Evolutionary conservation across 1,140 invertebrate species (phyloP), one percentile per base, ranked within the genome.

Genomic region (Hypothenemus hampei): DNA sequence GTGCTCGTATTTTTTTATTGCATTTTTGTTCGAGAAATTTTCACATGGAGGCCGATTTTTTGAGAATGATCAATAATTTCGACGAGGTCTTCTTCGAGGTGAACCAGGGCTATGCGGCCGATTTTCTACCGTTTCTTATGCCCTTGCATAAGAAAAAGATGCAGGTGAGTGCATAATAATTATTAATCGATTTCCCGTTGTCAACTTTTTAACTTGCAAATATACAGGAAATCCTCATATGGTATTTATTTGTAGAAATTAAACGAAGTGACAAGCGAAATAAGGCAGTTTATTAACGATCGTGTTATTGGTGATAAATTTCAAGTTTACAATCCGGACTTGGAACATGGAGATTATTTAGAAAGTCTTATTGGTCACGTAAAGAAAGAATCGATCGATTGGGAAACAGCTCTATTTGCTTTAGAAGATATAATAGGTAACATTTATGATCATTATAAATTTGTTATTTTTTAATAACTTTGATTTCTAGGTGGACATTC

Each of bases 21-120:
- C 92, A 91, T 69, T 89, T 94, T 74, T 91, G 88, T 72, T 84
- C 82, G 50, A 76, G 75, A 6, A 72, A 81, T 1, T 91, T 90
- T 63, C 75, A 80, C 3, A 73, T 79, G 13, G 79, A 93, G 61
- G 3, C 46, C 0, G 75, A 77, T 0, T 92, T 89, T 69, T 63
- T 67, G 2, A 73, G 79, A 46, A 78, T 70, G 61, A 77, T 89
- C 0, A 64, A 75, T 19, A 81, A 82, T 58, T 93, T 91, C 62
- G 90, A 93, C 63, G 79, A 83, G 36, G 85, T 95, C 1, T 95
- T 95, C 73, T 89, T 82, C 76, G 90, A 93, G 65, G 86, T 93
- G 21, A 93, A 93, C 65, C 85, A 90, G 67, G 89, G 89, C 0
- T 91, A 90, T 65, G 81, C 87, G 0, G 81, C 89, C 0, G 91